Evolutionary conservation across 2,797 vertebrate genomes (phyloP).

Genomic region (Erpetoichthys calabaricus): DNA sequence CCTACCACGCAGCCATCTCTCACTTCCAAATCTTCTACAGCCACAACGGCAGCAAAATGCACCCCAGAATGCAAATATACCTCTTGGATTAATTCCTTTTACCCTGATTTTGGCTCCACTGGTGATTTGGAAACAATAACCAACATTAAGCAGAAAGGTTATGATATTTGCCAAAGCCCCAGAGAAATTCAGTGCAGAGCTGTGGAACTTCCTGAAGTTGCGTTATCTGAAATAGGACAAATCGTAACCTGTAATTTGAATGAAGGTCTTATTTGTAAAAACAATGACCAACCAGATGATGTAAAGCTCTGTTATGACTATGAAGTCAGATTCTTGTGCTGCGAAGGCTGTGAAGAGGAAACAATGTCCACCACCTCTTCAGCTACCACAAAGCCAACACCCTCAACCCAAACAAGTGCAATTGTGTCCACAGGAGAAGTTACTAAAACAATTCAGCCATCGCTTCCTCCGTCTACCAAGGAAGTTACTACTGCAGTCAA

Average conservation of each 20-base stretch:
- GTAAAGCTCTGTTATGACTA: slow-evolving; percentile 22
- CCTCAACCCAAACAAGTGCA: fast-evolving
- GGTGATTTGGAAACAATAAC: fast-evolving
- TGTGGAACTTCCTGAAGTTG: slow-evolving; percentile 10
- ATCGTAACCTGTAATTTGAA: slow-evolving; percentile 18
- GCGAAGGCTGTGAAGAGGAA: slow-evolving; percentile 4
- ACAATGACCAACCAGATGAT: slow-evolving; percentile 18
- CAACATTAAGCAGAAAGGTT: slow-evolving; percentile 7
- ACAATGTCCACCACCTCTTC: fast-evolving
- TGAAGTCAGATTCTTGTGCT: slow-evolving; percentile 23
- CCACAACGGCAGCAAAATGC: no score
- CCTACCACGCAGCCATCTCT: no score
- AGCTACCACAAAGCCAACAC: fast-evolving
- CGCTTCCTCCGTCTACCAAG: no score
- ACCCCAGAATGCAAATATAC: no score
- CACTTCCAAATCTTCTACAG: no score
- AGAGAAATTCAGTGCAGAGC: slow-evolving; percentile 23
- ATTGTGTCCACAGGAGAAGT: no score
- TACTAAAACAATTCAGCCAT: no score
- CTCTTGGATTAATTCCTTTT: slow-evolving; percentile 20
- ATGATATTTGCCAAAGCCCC: slow-evolving; percentile 15
- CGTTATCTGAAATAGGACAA: slow-evolving; percentile 15
- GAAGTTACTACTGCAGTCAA: no score
- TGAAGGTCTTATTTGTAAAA: slow-evolving; percentile 21
- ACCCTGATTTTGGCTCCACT: neutral